Evolutionary conservation across 2,113 vertebrate species (phyloP).

Genomic region (Garra rufa): DNA sequence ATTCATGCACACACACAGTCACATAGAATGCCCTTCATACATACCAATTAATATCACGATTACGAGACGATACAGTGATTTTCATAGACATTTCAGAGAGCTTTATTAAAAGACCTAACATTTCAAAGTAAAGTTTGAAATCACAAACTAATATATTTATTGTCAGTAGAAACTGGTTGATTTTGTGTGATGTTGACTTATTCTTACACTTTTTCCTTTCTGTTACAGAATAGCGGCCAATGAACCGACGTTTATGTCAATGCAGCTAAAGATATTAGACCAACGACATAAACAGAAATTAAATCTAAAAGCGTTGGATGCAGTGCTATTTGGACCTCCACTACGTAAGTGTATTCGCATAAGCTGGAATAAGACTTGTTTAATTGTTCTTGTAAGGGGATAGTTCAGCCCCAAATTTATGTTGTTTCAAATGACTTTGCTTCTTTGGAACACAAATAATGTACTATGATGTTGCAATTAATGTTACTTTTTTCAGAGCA

Average conservation of each 20-base stretch:
- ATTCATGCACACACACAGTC: conserved; percentile 14
- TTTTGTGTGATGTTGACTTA: background rate
- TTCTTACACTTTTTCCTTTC: background rate
- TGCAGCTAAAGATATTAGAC: conserved; percentile 93
- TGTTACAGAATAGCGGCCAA: conserved; percentile 93
- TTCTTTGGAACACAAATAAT: background rate
- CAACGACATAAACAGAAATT: conserved; percentile 97
- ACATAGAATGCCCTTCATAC: background rate
- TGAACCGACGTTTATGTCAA: conserved; percentile 91
- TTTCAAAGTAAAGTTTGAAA: background rate
- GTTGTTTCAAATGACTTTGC: background rate
- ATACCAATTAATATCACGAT: background rate
- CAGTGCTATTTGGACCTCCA: conserved; percentile 94
- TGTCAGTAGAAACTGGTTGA: background rate
- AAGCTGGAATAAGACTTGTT: background rate
- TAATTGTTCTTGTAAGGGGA: background rate
- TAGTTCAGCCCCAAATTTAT: background rate
- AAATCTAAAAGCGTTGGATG: conserved; percentile 95
- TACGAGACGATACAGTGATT: no score
- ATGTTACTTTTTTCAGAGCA: background rate
- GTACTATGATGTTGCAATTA: no score
- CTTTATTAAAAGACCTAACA: background rate
- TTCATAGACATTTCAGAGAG: background rate
- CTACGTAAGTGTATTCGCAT: conserved; percentile 83
- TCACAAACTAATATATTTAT: background rate